Conservation (phyloP, 2,888 invertebrate genomes). For the Apodemia duryi region DNA sequence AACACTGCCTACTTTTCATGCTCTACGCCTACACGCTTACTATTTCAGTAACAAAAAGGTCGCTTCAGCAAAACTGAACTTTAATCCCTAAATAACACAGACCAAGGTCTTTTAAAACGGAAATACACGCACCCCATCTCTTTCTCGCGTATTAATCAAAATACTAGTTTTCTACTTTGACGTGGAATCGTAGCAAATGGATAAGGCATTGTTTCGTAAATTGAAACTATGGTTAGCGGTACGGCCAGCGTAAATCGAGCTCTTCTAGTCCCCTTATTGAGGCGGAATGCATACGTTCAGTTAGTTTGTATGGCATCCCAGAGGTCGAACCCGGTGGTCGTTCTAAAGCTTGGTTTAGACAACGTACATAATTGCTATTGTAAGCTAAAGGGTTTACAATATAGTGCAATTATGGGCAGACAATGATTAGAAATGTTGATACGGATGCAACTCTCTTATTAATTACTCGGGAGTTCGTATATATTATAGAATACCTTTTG, state of each 20-base stretch:
- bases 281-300: slow-evolving; percentile 27
- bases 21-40: slow-evolving; percentile 74
- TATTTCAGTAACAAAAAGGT: slow-evolving; percentile 63
- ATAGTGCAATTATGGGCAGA: slow-evolving; percentile 58
- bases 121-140: slow-evolving; percentile 63
- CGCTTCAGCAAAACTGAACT: slow-evolving; percentile 48
- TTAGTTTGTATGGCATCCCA: slow-evolving; percentile 38
- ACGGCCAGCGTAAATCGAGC: slow-evolving; percentile 50
- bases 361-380: slow-evolving; percentile 67
- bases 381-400: slow-evolving; percentile 60
- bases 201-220: slow-evolving; percentile 78
- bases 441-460: slow-evolving; percentile 46
- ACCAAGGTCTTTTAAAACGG: slow-evolving; percentile 38
- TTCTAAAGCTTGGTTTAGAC: slow-evolving; percentile 62
- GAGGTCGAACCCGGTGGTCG: slow-evolving; percentile 33
- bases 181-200: slow-evolving; percentile 76
- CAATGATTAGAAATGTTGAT: slow-evolving; percentile 62
- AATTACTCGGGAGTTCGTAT: slow-evolving; percentile 36
- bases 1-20: slow-evolving; percentile 77
- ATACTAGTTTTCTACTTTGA: slow-evolving; percentile 76
- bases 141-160: slow-evolving; percentile 78
- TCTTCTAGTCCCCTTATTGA: slow-evolving; percentile 36
- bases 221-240: slow-evolving; percentile 71
- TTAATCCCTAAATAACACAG: slow-evolving; percentile 45
- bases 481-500: slow-evolving; percentile 34